phyloP scores from a whole-genome alignment of 1,140 invertebrate species.

The Philopotamus ludificatus region DNA sequence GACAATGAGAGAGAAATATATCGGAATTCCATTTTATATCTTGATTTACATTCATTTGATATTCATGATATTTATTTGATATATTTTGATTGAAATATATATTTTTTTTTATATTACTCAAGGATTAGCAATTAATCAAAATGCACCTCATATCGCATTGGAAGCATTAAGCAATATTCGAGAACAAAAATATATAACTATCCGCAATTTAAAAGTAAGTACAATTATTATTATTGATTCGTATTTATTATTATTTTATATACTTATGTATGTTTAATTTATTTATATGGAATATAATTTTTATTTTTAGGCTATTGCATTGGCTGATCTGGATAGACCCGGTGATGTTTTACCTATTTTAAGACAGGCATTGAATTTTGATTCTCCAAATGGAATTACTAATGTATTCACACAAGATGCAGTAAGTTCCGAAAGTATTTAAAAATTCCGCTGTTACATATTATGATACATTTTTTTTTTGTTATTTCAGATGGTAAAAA shows the following conservation, averaged over 20 bases:
- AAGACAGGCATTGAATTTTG: conserved; percentile 57
- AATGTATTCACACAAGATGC: conserved; percentile 54
- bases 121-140: conserved; percentile 67
- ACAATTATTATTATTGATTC: conserved; percentile 28
- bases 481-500: conserved; percentile 32
- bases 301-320: conserved; percentile 56
- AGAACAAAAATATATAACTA: conserved; percentile 62
- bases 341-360: conserved; percentile 66
- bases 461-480: conserved; percentile 8
- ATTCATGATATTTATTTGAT: background rate
- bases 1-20: too few relatives aligned
- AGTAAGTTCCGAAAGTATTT: conserved; percentile 11
- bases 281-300: background rate
- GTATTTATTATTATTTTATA: conserved; percentile 13
- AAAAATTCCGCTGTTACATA: background rate
- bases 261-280: background rate
- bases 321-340: conserved; percentile 60
- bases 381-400: conserved; percentile 53
- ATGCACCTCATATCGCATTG: conserved; percentile 63
- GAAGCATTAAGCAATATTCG: conserved; percentile 61
- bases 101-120: conserved; percentile 55
- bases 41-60: background rate
- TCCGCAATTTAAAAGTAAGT: conserved; percentile 66
- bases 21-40: background rate
- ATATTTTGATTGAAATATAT: conserved; percentile 4